A percentile compares a stretch with the other conserved stretches of the same genome.
phyloP scores from a whole-genome alignment of 2,888 invertebrate species.

The Apotomis turbidana region DNA sequence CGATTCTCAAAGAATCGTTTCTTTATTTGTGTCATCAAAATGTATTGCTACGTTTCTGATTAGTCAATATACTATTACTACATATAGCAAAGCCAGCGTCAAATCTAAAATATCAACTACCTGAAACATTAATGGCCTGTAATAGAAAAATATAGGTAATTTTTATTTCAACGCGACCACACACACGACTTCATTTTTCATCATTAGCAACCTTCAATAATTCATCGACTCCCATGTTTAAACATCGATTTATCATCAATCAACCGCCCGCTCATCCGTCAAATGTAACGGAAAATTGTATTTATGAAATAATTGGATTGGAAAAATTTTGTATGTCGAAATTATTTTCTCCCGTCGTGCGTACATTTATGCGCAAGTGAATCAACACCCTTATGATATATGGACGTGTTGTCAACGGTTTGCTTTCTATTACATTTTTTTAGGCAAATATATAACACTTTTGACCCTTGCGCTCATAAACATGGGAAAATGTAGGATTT shows the following conservation, averaged over 20 bases:
- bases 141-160: not conserved
- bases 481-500: conserved; percentile 31
- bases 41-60: too few relatives aligned
- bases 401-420: conserved; percentile 34
- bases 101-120: too few relatives aligned
- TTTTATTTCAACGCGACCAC: conserved; percentile 12
- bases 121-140: too few relatives aligned
- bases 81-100: too few relatives aligned
- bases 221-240: conserved; percentile 24
- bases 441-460: conserved; percentile 39
- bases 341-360: conserved; percentile 14
- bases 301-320: conserved; percentile 37
- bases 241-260: conserved; percentile 22
- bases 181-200: conserved; percentile 17
- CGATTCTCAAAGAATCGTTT: too few relatives aligned
- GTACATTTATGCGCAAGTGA: conserved; percentile 33
- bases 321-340: conserved; percentile 27
- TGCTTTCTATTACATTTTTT: conserved; percentile 40
- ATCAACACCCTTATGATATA: conserved; percentile 41
- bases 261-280: conserved; percentile 22
- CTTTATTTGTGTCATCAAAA: too few relatives aligned
- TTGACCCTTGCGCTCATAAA: conserved; percentile 40
- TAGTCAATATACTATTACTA: too few relatives aligned
- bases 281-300: conserved; percentile 31
- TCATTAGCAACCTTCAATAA: conserved; percentile 19